Evolutionary conservation across 2,113 vertebrate genomes (phyloP).

Genomic region (Epinephelus fuscoguttatus): DNA sequence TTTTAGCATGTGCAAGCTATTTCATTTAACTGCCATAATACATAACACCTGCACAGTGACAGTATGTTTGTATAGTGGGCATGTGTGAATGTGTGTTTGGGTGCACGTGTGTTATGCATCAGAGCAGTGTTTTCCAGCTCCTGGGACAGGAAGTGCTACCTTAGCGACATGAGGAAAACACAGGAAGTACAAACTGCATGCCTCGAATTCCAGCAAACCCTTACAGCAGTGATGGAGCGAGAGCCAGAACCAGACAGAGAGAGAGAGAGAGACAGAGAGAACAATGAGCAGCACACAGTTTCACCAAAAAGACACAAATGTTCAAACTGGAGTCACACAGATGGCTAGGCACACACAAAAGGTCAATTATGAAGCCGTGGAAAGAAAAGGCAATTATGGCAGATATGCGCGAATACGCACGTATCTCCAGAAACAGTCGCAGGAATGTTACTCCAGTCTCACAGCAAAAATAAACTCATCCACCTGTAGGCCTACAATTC

Average conservation of each 20-base stretch:
- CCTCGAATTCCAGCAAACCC: slow-evolving; percentile 82
- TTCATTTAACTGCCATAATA: not conserved
- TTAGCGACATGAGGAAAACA: slow-evolving; percentile 83
- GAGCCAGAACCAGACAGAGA: slow-evolving; percentile 43
- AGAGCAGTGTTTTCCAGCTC: slow-evolving; percentile 70
- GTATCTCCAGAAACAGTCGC: slow-evolving; percentile 48
- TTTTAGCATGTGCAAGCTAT: not conserved
- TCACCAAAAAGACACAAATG: slow-evolving; percentile 61
- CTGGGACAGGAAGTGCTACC: slow-evolving; percentile 83
- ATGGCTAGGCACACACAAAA: slow-evolving; percentile 70
- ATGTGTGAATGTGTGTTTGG: slow-evolving; percentile 16
- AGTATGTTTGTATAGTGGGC: slow-evolving; percentile 8
- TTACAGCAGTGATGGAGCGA: slow-evolving; percentile 62
- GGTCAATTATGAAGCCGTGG: slow-evolving; percentile 68
- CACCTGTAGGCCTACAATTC: not conserved
- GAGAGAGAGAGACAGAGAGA: slow-evolving; percentile 48
- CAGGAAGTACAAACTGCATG: slow-evolving; percentile 81
- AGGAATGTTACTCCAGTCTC: slow-evolving; percentile 32
- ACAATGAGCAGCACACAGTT: slow-evolving; percentile 70
- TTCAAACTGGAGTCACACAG: slow-evolving; percentile 64
- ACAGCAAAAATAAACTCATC: slow-evolving; percentile 9
- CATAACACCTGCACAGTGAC: not conserved
- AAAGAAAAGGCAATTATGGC: slow-evolving; percentile 62
- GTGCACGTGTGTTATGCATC: slow-evolving; percentile 34
- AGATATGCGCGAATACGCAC: slow-evolving; percentile 38